Percentiles rank a stretch among this genome's conserved stretches.
Evolutionary conservation across 2,888 invertebrate species (phyloP).

Genomic region (Monochamus alternatus): DNA sequence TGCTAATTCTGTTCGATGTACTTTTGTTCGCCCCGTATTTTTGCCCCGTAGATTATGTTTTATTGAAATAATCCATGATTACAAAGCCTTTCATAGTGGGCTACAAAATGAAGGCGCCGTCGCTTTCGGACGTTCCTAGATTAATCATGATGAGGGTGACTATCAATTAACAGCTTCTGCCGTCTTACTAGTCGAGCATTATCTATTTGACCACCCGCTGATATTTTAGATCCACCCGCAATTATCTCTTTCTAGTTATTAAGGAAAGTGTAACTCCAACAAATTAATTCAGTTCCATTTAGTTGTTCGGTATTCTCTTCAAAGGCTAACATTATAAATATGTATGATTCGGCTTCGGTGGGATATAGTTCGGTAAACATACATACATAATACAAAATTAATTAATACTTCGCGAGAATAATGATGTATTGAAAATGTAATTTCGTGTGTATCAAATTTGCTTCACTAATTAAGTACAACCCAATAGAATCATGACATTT

Average conservation of each 20-base stretch:
- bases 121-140: constrained; percentile 29
- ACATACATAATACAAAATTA: constrained; percentile 27
- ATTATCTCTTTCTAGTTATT: constrained; percentile 34
- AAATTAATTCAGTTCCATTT: constrained; percentile 31
- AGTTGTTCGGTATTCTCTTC: constrained; percentile 21
- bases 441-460: constrained; percentile 20
- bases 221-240: constrained; percentile 25
- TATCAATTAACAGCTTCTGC: constrained; percentile 37
- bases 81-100: constrained; percentile 18
- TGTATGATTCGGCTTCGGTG: constrained; percentile 30
- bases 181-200: constrained; percentile 34
- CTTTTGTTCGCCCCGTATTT: no score
- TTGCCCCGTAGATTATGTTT: no score
- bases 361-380: constrained; percentile 33
- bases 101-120: background rate
- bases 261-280: constrained; percentile 30
- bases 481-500: background rate
- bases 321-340: constrained; percentile 28
- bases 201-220: constrained; percentile 35
- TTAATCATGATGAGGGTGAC: constrained; percentile 37
- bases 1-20: background rate
- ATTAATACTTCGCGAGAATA: constrained; percentile 34
- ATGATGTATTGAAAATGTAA: constrained; percentile 30
- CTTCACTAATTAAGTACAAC: constrained; percentile 9
- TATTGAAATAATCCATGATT: background rate